Evolutionary conservation across 2,888 invertebrate species (phyloP).

Genomic region (Dasysyrphus albostriatus): DNA sequence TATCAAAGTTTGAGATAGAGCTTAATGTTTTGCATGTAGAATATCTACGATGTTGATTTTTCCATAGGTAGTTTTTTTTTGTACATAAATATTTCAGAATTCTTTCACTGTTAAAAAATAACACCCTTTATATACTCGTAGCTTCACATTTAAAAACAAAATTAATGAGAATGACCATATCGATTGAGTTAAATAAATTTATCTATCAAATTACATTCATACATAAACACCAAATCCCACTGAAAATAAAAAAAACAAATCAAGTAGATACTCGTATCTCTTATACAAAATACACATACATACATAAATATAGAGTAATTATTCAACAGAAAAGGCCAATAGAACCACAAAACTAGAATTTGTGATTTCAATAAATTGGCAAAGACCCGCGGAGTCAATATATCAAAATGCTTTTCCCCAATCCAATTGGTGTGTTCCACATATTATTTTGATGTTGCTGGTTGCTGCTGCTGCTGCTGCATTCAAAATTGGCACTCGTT

Average conservation of each 20-base stretch:
- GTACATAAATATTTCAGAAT: no score
- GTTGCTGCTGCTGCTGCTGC: slow-evolving; percentile 5
- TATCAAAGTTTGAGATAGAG: no score
- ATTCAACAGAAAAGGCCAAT: not conserved
- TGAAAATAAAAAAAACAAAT: not conserved
- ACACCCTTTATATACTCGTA: no score
- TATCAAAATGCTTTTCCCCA: slow-evolving; percentile 20
- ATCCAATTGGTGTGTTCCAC: slow-evolving; percentile 14
- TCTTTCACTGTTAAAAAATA: no score
- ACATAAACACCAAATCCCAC: not conserved
- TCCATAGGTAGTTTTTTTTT: no score
- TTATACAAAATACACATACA: no score
- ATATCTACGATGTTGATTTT: no score
- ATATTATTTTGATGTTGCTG: not conserved
- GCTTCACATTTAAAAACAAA: not conserved
- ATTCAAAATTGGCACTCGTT: slow-evolving; percentile 31
- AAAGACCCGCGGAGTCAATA: slow-evolving; percentile 33
- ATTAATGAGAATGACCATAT: not conserved
- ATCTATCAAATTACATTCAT: not conserved
- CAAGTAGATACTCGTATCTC: not conserved
- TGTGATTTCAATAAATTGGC: slow-evolving; percentile 37
- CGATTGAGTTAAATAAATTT: not conserved
- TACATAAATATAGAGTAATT: slow-evolving; percentile 1
- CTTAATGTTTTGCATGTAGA: no score
- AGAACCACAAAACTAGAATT: slow-evolving; percentile 37